Evolutionary conservation across 2,888 invertebrate species (phyloP).

Genomic region (Panzeria rudis): DNA sequence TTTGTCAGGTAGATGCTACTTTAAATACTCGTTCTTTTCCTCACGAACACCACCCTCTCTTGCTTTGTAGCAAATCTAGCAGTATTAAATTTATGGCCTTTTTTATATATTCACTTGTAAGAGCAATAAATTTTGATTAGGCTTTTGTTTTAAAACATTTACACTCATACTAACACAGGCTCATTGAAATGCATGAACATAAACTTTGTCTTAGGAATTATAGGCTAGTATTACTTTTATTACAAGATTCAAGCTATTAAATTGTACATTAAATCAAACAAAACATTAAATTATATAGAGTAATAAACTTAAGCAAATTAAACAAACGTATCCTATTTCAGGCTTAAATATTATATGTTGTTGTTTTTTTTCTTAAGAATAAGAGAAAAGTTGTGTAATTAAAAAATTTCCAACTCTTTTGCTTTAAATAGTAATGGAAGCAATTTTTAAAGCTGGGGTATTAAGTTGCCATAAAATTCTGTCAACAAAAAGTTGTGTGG

Average conservation of each 20-base stretch:
- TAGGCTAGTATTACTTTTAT: slow-evolving; percentile 41
- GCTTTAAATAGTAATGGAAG: too few relatives aligned
- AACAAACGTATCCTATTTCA: neutral
- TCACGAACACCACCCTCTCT: neutral
- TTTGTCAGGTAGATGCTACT: slow-evolving; percentile 35
- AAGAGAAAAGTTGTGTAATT: too few relatives aligned
- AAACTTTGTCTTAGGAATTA: slow-evolving; percentile 32
- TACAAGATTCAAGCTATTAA: slow-evolving; percentile 53
- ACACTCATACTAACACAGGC: neutral
- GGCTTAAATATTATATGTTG: neutral
- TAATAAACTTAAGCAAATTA: slow-evolving; percentile 2
- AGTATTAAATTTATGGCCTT: slow-evolving; percentile 61
- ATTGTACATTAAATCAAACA: slow-evolving; percentile 16
- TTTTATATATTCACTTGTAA: slow-evolving; percentile 52
- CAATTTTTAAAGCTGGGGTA: too few relatives aligned
- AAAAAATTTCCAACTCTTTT: too few relatives aligned
- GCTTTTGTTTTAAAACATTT: slow-evolving; percentile 53
- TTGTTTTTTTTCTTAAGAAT: too few relatives aligned
- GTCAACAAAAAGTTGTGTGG: too few relatives aligned
- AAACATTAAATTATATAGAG: neutral
- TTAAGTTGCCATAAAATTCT: too few relatives aligned
- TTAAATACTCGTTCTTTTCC: neutral
- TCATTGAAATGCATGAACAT: neutral
- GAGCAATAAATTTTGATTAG: slow-evolving; percentile 69
- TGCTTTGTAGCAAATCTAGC: slow-evolving; percentile 20